Conservation (phyloP, 2,797 vertebrate genomes). For the Alcedo atthis region DNA sequence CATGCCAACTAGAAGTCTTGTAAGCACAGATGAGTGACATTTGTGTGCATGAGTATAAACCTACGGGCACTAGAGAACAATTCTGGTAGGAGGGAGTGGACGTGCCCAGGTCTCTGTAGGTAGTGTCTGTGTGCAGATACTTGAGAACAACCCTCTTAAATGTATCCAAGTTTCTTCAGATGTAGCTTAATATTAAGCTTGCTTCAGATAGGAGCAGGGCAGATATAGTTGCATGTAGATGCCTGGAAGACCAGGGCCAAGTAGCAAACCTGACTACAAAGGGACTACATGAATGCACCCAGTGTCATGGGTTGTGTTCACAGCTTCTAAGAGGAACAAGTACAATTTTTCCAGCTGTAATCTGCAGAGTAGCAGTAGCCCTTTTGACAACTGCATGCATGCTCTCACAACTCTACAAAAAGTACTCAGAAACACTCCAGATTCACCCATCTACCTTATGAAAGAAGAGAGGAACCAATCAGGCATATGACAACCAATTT, state of each 20-base stretch:
- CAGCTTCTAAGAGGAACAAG: not conserved
- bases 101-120: not conserved
- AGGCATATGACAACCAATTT: not conserved
- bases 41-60: not conserved
- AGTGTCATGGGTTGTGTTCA: not conserved
- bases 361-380: not conserved
- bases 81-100: not conserved
- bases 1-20: not conserved
- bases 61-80: not conserved
- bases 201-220: not conserved
- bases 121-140: not conserved
- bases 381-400: not conserved
- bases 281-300: not conserved
- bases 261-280: not conserved
- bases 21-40: not conserved
- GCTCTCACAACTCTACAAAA: not conserved
- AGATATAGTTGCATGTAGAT: not conserved
- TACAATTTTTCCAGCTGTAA: not conserved
- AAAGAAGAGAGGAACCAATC: not conserved
- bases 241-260: not conserved
- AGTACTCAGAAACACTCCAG: not conserved
- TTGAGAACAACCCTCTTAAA: not conserved
- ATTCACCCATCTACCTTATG: not conserved
- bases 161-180: not conserved
- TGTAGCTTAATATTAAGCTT: not conserved